Percentiles rank a stretch among this genome's conserved stretches.
phyloP scores from a whole-genome alignment of 2,113 vertebrate genomes.

The Lepus americanus region DNA sequence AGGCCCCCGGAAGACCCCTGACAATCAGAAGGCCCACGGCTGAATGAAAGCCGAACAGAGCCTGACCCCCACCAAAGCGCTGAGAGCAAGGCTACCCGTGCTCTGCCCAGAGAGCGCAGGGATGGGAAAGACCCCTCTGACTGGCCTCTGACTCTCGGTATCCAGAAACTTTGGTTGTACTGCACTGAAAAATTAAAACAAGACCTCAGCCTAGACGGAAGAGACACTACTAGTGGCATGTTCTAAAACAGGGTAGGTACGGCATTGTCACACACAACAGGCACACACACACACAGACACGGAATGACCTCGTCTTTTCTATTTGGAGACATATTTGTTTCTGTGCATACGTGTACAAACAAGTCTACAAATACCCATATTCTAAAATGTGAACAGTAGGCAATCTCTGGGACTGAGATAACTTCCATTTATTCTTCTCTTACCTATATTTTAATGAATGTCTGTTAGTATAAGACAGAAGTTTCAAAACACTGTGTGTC shows the following conservation, averaged over 20 bases:
- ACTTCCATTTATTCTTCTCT: slow-evolving; percentile 6
- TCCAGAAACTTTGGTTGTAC: neutral
- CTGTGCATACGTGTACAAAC: neutral
- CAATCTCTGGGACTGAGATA: neutral
- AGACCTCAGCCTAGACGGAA: neutral
- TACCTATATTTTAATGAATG: neutral
- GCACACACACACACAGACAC: neutral
- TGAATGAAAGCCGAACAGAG: neutral
- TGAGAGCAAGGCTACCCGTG: neutral
- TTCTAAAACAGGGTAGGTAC: neutral
- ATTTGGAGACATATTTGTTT: neutral
- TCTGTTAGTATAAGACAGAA: neutral
- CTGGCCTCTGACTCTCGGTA: neutral
- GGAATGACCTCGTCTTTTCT: neutral
- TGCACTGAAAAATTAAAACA: neutral
- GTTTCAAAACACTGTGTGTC: neutral
- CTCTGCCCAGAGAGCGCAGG: neutral
- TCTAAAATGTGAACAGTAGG: slow-evolving; percentile 1
- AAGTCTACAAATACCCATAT: neutral
- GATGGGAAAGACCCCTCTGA: neutral
- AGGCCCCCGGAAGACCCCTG: neutral
- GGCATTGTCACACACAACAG: neutral
- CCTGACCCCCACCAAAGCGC: neutral
- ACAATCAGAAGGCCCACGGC: neutral
- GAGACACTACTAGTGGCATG: neutral